Evolutionary conservation across 1,140 invertebrate species (phyloP).

Genomic region (Neoseiulus cucumeris): DNA sequence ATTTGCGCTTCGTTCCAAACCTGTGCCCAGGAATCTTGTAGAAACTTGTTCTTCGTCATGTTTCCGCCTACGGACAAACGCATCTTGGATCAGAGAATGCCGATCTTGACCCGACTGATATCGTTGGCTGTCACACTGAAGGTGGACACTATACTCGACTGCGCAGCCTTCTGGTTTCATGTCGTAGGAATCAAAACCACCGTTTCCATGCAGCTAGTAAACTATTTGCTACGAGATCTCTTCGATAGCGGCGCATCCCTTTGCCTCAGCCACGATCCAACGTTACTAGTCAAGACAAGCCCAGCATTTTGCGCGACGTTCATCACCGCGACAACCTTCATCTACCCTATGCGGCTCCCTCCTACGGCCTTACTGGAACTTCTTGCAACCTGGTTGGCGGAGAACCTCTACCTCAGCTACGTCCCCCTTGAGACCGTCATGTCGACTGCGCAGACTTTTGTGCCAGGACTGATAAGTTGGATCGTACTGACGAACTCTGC

Average conservation of each 20-base stretch:
- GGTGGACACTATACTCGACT: not conserved
- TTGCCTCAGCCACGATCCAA: not conserved
- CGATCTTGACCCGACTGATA: not conserved
- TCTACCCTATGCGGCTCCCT: not conserved
- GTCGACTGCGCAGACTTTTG: not conserved
- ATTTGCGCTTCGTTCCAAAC: conserved; percentile 6
- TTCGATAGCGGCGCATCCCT: not conserved
- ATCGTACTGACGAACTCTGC: not conserved
- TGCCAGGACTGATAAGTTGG: not conserved
- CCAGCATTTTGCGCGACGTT: not conserved
- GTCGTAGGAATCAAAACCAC: not conserved
- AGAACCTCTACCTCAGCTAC: not conserved
- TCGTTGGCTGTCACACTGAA: not conserved
- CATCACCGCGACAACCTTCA: not conserved
- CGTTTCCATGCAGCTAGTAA: not conserved
- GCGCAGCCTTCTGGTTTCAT: conserved; percentile 3
- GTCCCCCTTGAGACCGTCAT: not conserved
- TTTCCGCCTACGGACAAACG: not conserved
- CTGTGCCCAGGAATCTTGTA: not conserved
- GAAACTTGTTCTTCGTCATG: conserved; percentile 2
- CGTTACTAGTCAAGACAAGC: not conserved
- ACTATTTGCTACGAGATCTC: not conserved
- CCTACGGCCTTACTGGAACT: not conserved
- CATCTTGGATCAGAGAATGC: not conserved
- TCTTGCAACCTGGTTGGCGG: not conserved